A percentile compares a stretch with the other conserved stretches of the same genome.
These are phyloP conservation scores for Podarcis siculus DNA, from an alignment of 2,797 vertebrate genomes.

Conservation along the genomic window DNA sequence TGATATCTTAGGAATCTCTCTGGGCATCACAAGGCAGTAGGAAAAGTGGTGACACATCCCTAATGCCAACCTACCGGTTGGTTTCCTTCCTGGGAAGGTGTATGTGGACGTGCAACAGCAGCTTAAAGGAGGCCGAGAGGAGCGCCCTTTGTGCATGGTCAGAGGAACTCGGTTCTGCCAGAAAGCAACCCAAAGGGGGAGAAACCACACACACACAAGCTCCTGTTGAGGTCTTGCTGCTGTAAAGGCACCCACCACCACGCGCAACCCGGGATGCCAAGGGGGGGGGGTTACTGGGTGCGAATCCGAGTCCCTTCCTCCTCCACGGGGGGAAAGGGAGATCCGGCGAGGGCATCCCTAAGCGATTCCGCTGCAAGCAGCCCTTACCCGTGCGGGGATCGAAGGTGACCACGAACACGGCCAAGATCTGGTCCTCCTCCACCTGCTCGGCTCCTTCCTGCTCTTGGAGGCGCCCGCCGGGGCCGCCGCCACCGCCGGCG, in stretches of 20 bases:
- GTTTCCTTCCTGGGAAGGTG: neutral
- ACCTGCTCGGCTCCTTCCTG: slow-evolving; percentile 73
- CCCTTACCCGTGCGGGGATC: slow-evolving; percentile 92
- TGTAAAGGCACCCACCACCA: neutral
- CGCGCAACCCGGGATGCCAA: no score
- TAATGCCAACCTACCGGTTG: no score
- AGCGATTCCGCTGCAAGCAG: neutral
- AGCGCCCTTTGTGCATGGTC: neutral
- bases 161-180: neutral
- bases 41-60: neutral
- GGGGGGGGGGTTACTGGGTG: neutral
- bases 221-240: neutral
- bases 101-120: neutral
- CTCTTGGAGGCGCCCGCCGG: slow-evolving; percentile 42
- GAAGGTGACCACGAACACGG: slow-evolving; percentile 96
- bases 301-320: neutral
- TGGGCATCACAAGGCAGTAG: neutral
- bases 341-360: neutral
- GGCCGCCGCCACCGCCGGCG: slow-evolving; percentile 56
- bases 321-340: no score
- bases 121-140: neutral
- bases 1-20: neutral
- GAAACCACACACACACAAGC: neutral
- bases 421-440: slow-evolving; percentile 95
- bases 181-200: neutral